Evolutionary conservation across 2,113 vertebrate genomes (phyloP).

Genomic region (Peucedramus taeniatus): DNA sequence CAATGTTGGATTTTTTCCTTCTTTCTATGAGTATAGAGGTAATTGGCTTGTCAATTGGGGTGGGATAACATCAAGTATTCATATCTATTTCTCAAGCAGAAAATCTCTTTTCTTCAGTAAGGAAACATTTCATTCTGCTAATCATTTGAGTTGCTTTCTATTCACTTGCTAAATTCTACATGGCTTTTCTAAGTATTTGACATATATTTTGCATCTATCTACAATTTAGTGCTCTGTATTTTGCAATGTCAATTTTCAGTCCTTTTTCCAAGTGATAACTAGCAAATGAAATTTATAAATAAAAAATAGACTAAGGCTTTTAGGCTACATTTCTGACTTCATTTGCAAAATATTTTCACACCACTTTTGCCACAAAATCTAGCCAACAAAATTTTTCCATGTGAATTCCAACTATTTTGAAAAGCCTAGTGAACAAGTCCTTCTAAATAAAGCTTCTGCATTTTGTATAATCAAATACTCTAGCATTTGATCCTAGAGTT

Average conservation of each 20-base stretch:
- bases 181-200: conserved; percentile 21
- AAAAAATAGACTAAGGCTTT: neutral
- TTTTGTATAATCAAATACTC: neutral
- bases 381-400: neutral
- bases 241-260: conserved; percentile 11
- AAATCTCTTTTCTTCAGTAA: neutral
- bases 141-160: neutral
- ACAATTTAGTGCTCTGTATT: neutral
- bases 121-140: neutral
- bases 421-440: neutral
- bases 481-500: neutral
- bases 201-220: conserved; percentile 1
- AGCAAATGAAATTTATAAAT: neutral
- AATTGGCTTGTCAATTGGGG: neutral
- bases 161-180: conserved; percentile 26
- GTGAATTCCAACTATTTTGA: neutral
- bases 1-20: neutral
- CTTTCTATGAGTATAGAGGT: neutral
- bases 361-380: neutral
- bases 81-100: neutral
- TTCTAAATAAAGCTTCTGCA: neutral
- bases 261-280: conserved; percentile 26
- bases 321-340: neutral
- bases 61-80: neutral
- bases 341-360: neutral